Evolutionary conservation across 1,140 invertebrate species (phyloP), one percentile per base, ranked within the genome.

Genomic region (Pseudomyrmex gracilis): DNA sequence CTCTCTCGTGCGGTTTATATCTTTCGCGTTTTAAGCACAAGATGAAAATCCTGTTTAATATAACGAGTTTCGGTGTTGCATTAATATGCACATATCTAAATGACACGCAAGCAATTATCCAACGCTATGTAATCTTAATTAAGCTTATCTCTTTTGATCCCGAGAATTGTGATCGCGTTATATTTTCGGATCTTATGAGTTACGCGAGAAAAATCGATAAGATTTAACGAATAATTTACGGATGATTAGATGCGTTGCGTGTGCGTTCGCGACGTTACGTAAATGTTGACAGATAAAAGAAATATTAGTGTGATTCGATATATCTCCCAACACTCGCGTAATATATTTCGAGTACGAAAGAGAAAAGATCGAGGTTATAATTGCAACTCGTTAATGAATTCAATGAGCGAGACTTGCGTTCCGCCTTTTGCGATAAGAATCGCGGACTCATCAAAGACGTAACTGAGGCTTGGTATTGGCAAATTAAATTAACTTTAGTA

Each of bases 341-440:
- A 34, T 34, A 10, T 80, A 47, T 17, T 55, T 58, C 20, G 43
- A 34, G n/a, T 70, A 70, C 3, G 2, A 78, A 17, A 47, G 53
- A 58, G 12, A 2, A 70, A 80, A 80, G 53, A 43, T 7, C 64
- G 34, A 17, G 68, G 12, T 47, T 58, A 51, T 13, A 58, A 17
- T 67, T 13, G 61, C 24, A 22, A 8, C 17, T 76, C 24, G 2
- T 68, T 78, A 60, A 68, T 80, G 12, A 70, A 78, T 68, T 70
- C 70, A 78, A 78, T 43, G 66, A 58, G 51, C 43, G 12, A 22
- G 8, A 34, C 34, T 80, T 70, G 20, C 20, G 51, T 47, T 13
- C 20, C 53, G 53, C 51, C 43, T 80, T 71, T 80, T 49, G 45
- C 22, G 76, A 80, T 71, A 71, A 71, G 20, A 80, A 80, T 80